A percentile compares a stretch with the other conserved stretches of the same genome.
phyloP scores from a whole-genome alignment of 2,888 invertebrate genomes.

The Hipparchia semele region DNA sequence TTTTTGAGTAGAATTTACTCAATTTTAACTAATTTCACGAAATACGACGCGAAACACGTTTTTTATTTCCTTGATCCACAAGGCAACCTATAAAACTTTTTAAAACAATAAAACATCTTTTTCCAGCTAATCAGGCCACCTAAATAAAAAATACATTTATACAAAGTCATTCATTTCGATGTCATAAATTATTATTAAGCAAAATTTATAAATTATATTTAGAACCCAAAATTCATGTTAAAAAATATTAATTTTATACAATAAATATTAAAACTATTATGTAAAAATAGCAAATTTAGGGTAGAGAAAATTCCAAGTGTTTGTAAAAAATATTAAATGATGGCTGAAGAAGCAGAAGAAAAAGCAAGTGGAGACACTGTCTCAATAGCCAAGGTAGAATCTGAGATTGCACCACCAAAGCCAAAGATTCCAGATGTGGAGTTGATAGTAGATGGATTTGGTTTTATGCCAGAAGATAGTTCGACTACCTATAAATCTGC shows the following conservation, averaged over 20 bases:
- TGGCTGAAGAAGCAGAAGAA: slow-evolving; percentile 56
- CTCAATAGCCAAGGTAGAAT: slow-evolving; percentile 44
- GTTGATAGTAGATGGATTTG: slow-evolving; percentile 76
- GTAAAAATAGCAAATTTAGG: slow-evolving; percentile 6
- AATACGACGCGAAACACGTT: too few species aligned
- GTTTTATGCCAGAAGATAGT: slow-evolving; percentile 65
- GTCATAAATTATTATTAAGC: not conserved
- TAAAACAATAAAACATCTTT: not conserved
- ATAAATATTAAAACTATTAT: slow-evolving; percentile 10
- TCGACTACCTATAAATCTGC: slow-evolving; percentile 28
- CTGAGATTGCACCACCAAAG: slow-evolving; percentile 52
- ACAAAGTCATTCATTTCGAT: slow-evolving; percentile 1
- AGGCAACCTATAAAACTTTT: not conserved
- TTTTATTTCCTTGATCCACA: too few species aligned
- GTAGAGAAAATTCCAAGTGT: not conserved
- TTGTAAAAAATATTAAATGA: slow-evolving; percentile 38
- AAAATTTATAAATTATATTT: slow-evolving; percentile 31
- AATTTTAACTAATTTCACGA: too few species aligned
- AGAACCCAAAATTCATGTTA: slow-evolving; percentile 1
- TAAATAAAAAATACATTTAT: not conserved
- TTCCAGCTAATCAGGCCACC: too few species aligned
- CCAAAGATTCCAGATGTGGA: slow-evolving; percentile 66
- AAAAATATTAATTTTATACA: slow-evolving; percentile 13
- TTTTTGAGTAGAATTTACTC: too few species aligned
- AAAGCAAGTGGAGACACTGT: slow-evolving; percentile 54